Evolutionary conservation across 2,797 vertebrate genomes (phyloP).

Genomic region (Labeo calbasu): DNA sequence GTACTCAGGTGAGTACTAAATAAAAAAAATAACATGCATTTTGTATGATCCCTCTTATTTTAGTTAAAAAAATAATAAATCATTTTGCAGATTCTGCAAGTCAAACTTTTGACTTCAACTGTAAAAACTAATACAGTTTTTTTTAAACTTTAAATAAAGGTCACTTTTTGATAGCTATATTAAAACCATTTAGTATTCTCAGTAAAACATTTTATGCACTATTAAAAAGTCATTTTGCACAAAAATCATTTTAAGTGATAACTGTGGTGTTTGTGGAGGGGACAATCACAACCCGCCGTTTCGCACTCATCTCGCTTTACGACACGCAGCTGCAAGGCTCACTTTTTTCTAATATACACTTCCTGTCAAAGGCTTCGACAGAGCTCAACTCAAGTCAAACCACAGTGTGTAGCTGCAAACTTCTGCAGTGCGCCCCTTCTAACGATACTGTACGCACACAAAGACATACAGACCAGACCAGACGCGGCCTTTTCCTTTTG

Average conservation of each 20-base stretch:
- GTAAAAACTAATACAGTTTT: no score
- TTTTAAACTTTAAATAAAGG: no score
- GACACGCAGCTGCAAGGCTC: constrained; percentile 34
- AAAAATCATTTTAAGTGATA: not conserved
- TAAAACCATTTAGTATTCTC: not conserved
- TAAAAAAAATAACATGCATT: no score
- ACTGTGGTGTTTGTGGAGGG: not conserved
- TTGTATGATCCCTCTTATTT: no score
- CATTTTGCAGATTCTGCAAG: no score
- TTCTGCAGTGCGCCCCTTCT: constrained; percentile 31
- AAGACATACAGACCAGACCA: constrained; percentile 28
- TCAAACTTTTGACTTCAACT: no score
- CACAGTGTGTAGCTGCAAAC: constrained; percentile 56
- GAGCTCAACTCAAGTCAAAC: constrained; percentile 44
- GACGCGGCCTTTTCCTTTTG: constrained; percentile 26
- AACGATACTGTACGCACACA: constrained; percentile 4
- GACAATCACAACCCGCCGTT: constrained; percentile 29
- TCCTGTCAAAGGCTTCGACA: constrained; percentile 53
- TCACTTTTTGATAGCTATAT: not conserved
- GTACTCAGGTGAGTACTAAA: no score
- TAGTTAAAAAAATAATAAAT: no score
- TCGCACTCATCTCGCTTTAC: not conserved
- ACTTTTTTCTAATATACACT: constrained; percentile 32
- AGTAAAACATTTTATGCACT: not conserved
- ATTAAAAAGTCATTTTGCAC: not conserved